Percentiles rank a stretch among this genome's conserved stretches.
Conservation (phyloP, 2,888 invertebrate species). For the Crematogaster levior region DNA sequence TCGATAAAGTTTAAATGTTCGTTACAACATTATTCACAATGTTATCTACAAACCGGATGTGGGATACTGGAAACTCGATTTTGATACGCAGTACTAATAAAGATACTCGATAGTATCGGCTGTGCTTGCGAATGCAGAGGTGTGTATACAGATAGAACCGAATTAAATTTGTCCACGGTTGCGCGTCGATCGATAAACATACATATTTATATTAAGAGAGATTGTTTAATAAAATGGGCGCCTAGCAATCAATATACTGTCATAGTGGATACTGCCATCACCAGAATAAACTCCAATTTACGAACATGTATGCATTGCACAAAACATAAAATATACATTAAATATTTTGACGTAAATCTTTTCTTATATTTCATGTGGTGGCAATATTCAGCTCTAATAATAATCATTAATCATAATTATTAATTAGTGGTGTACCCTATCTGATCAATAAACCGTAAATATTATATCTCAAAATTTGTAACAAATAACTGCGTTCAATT, state of each 20-base stretch:
- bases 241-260: not conserved
- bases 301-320: not conserved
- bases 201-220: slow-evolving; percentile 14
- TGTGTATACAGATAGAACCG: not conserved
- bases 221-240: slow-evolving; percentile 23
- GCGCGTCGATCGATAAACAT: not conserved
- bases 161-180: slow-evolving; percentile 20
- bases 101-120: slow-evolving; percentile 20
- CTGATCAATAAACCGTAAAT: not conserved
- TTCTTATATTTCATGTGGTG: not conserved
- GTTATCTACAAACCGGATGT: slow-evolving; percentile 11
- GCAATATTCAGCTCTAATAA: not conserved
- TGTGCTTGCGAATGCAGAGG: not conserved
- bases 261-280: not conserved
- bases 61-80: slow-evolving; percentile 32
- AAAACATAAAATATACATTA: slow-evolving; percentile 8
- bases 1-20: slow-evolving; percentile 7
- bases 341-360: not conserved
- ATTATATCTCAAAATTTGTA: slow-evolving; percentile 1
- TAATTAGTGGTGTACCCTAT: not conserved
- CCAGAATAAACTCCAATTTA: slow-evolving; percentile 10
- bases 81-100: slow-evolving; percentile 39
- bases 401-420: not conserved
- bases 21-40: slow-evolving; percentile 8
- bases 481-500: slow-evolving; percentile 14